These are phyloP conservation scores for Ischnura elegans DNA, from an alignment of 2,888 invertebrate species.

Conservation along the genomic window DNA sequence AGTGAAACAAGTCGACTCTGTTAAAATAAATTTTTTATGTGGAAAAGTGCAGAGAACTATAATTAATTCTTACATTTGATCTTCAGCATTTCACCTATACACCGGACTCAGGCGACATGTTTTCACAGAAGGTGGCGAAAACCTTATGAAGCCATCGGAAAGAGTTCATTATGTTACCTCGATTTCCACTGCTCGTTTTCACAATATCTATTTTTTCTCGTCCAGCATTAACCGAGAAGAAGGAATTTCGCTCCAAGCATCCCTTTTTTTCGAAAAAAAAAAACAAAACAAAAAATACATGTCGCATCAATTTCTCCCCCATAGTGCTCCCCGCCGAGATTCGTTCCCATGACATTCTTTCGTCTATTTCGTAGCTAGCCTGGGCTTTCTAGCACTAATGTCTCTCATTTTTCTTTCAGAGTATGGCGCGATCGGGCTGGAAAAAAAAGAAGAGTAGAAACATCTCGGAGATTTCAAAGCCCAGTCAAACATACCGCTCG, in stretches of 20 bases:
- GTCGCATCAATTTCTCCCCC: neutral
- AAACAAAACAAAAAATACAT: neutral
- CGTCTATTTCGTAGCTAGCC: neutral
- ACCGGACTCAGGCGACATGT: too few relatives aligned
- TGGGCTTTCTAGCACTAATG: neutral
- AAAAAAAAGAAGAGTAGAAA: neutral
- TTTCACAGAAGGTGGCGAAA: too few relatives aligned
- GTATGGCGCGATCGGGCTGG: neutral
- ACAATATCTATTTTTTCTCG: neutral
- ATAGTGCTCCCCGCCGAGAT: neutral
- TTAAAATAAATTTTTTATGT: too few relatives aligned
- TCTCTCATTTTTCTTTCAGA: neutral
- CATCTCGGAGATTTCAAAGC: neutral
- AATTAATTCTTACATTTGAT: too few relatives aligned
- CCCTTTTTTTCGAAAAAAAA: neutral
- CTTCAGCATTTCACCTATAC: too few relatives aligned
- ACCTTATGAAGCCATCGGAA: too few relatives aligned
- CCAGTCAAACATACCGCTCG: neutral
- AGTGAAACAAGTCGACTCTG: too few relatives aligned
- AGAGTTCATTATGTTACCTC: too few relatives aligned
- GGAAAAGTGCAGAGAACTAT: too few relatives aligned
- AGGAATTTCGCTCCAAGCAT: neutral
- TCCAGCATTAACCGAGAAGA: neutral
- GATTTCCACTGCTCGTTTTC: too few relatives aligned
- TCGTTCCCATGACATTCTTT: neutral